Percentiles rank a stretch among this genome's conserved stretches.
Evolutionary conservation across 1,140 invertebrate species (phyloP).

Genomic region (Centruroides sculpturatus): DNA sequence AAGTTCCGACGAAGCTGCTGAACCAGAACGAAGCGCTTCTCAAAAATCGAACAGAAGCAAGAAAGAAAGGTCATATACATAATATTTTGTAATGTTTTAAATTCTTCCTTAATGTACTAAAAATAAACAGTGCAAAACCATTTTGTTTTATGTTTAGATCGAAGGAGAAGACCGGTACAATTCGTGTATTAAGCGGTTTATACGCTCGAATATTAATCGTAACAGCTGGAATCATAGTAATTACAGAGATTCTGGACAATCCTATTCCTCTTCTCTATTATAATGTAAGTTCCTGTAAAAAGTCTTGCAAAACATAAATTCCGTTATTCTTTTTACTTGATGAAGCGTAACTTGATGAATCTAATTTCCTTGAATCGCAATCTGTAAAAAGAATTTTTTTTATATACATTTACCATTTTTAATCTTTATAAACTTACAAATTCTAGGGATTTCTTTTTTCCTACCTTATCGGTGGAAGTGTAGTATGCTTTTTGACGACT

Average conservation of each 20-base stretch:
- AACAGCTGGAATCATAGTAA: constrained; percentile 39
- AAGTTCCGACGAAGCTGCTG: background rate
- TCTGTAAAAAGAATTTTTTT: no score
- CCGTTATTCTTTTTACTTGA: no score
- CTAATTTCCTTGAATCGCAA: no score
- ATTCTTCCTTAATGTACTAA: background rate
- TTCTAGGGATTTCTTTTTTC: constrained; percentile 45
- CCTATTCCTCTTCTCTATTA: constrained; percentile 39
- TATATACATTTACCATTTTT: no score
- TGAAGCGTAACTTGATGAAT: no score
- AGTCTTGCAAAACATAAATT: no score
- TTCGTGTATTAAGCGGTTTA: constrained; percentile 37
- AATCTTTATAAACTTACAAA: no score
- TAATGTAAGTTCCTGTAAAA: constrained; percentile 35
- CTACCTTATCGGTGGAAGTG: constrained; percentile 46
- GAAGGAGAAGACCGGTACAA: background rate
- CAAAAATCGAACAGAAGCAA: background rate
- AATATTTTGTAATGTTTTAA: background rate
- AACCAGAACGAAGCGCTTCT: background rate
- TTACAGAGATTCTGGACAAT: constrained; percentile 45
- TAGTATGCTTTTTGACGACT: constrained; percentile 46
- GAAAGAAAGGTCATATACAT: background rate
- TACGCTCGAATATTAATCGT: constrained; percentile 46
- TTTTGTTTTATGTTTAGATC: background rate
- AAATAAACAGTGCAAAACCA: no score